Percentiles rank a stretch among this genome's conserved stretches.
Conservation (phyloP, 2,113 vertebrate species). For the Hypanus sabinus region DNA sequence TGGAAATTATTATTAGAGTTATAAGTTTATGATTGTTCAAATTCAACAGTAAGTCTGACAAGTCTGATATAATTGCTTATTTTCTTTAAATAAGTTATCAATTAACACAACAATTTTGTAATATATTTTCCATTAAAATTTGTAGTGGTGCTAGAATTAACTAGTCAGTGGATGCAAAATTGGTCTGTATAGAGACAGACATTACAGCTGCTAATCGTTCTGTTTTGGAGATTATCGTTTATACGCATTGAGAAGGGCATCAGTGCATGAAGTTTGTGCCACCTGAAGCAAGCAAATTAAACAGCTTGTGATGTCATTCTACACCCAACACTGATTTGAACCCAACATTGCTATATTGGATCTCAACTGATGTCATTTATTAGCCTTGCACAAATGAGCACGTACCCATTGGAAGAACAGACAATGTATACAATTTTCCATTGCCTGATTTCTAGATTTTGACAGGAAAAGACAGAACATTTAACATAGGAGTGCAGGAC, state of each 20-base stretch:
- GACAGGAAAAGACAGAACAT: no score
- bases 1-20: neutral
- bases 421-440: no score
- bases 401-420: no score
- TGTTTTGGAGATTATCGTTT: neutral
- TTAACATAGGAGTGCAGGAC: no score
- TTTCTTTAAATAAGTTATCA: neutral
- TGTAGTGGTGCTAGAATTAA: neutral
- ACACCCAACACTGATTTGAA: no score
- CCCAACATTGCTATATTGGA: no score
- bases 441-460: no score
- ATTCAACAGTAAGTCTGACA: neutral
- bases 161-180: neutral
- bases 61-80: neutral
- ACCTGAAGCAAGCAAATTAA: no score
- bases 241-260: neutral
- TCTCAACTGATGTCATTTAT: no score
- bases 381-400: no score
- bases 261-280: neutral
- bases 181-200: no score
- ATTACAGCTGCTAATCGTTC: neutral
- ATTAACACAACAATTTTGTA: neutral
- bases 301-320: no score
- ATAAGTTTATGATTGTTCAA: neutral
- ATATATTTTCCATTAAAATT: neutral